Base-by-base conservation (phyloP, 2,797 vertebrate genomes). In the Sebastolobus alascanus region DNA sequence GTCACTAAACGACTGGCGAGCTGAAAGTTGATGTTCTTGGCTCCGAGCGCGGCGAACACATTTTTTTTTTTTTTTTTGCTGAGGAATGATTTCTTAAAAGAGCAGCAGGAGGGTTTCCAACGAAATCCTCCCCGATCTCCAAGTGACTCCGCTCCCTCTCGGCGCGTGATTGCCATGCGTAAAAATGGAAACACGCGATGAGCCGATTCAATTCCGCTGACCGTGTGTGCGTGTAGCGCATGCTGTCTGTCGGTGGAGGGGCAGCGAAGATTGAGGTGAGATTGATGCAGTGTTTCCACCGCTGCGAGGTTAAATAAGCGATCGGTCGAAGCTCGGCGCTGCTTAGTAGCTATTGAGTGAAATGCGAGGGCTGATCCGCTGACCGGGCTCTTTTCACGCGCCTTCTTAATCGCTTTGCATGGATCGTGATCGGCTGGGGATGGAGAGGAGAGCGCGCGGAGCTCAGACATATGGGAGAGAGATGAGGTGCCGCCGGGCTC, bases 251-350 rank as follows among this genome's bases (percentile, higher is more conserved):
- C 43, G 43, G 43, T 46, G 43, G 38, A 68, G 74, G 75, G 50
- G 38, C 67, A 16, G 22, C 25, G 65, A 9, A 73, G 83, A 76
- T 40, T 69, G 87, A 87, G 86, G 80, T 71, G 87, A 88, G 80
- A 85, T 31, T 85, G 87, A 92, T 91, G 92, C 89, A 52, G 90
- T 84, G 86, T 87, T 84, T 63, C 86, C 69, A 54, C 76, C 55
- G 13, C 71, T 68, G 79, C 40, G 79, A 87, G 90, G 90, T 93
- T 93, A 94, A 93, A 94, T 89, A 90, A 90, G 83, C 90, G 71
- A 86, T 87, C 83, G 74, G 75, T 77, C 33, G 52, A 68, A 68
- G 75, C 80, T 76, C 70, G 33, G 50, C 67, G 84, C 80, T 82
- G 79, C 78, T 87, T 74, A 75, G 80, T 84, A 31, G 66, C 69